Evolutionary conservation across 2,113 vertebrate genomes (phyloP), one percentile per base, ranked within the genome.

Genomic region (Bufo bufo): DNA sequence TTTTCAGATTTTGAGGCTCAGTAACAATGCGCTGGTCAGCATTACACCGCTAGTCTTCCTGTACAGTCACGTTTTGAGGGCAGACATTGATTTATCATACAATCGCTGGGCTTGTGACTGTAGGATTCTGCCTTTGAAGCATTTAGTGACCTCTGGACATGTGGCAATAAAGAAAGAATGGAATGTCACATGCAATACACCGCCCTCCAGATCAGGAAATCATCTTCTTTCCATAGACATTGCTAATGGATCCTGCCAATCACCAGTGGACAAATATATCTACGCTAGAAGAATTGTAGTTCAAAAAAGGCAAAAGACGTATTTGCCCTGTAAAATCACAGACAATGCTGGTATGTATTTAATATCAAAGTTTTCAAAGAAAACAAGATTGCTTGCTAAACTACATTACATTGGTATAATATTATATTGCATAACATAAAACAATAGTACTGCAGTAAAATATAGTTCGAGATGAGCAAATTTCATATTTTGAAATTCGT

Each of bases 1-100:
- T 88, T 82, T 63, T 17, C 13, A 99, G 97, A 92, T 96, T 0
- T 85, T 97, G 69, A 95, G 97, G 90, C 93, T 98, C 91, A 96
- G 96, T 90, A 93, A 90, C 91, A 98, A 97, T 82, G 89, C 91
- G 61, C 85, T 99, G 93, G 93, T 91, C 87, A 91, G 89, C 20
- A 66, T 96, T 71, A 90, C 95, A 20, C 92, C 95, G 5, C 81
- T 94, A 77, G 90, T 92, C 72, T 72, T 94, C 89, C 78, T 95
- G 52, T 95, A 92, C 20, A 83, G 96, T 50, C 92, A 92, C 82
- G 91, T 93, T 79, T 92, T 97, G 61, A 94, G 90, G 4, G 84
- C 93, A 4, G 87, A 95, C 75, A 92, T 95, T 16, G 86, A 90
- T 85, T 87, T 96, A 84, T 87, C 86, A 56, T 91, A 89, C 23